A percentile compares a stretch with the other conserved stretches of the same genome.
These are phyloP conservation scores for Cataglyphis livida DNA, from an alignment of 2,888 invertebrate species.

Conservation along the genomic window DNA sequence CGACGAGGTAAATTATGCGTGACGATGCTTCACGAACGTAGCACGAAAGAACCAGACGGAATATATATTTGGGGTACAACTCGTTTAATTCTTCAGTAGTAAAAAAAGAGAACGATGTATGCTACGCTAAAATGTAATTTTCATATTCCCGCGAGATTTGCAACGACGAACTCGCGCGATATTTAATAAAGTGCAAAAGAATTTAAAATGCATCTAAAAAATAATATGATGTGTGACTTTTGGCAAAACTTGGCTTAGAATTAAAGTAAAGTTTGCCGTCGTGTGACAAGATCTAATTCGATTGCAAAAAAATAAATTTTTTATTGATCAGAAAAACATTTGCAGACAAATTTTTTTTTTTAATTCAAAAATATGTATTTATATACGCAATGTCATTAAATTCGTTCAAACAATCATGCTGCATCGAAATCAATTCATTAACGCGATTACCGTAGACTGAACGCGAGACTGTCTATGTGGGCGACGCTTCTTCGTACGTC, in stretches of 20 bases:
- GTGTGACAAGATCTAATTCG: not conserved
- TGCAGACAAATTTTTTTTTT: not conserved
- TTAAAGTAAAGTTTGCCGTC: not conserved
- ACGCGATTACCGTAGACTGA: conserved; percentile 15
- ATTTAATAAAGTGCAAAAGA: conserved; percentile 14
- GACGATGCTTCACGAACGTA: not conserved
- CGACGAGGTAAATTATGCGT: conserved; percentile 6
- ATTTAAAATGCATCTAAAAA: conserved; percentile 7
- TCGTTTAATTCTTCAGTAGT: conserved; percentile 15
- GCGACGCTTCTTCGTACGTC: conserved; percentile 54
- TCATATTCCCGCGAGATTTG: not conserved
- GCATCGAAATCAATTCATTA: conserved; percentile 33
- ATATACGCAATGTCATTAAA: not conserved
- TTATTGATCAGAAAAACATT: not conserved
- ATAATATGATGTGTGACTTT: conserved; percentile 13
- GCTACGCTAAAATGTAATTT: not conserved
- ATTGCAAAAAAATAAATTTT: conserved; percentile 16
- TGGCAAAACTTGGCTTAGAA: not conserved
- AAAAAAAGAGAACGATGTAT: not conserved
- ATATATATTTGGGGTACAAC: not conserved
- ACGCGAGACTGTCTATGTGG: conserved; percentile 50
- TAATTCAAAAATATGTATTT: too few relatives aligned
- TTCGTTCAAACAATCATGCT: not conserved
- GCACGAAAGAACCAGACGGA: not conserved
- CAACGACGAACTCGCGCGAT: not conserved